Evolutionary conservation across 2,888 invertebrate genomes (phyloP).

Genomic region (Ectropis crepuscularia): DNA sequence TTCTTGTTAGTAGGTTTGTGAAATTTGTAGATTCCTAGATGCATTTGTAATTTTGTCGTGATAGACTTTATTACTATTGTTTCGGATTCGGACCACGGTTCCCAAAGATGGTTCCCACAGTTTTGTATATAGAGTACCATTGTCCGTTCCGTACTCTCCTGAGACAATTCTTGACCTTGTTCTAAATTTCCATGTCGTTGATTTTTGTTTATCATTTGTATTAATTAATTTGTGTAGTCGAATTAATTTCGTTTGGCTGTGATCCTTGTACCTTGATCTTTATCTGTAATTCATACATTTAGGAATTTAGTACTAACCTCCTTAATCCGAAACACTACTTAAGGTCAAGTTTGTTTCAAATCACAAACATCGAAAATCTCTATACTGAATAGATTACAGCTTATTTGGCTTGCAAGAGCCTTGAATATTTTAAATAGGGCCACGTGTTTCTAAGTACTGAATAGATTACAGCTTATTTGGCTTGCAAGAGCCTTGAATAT

Average conservation of each 20-base stretch:
- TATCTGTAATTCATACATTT: neutral
- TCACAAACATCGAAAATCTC: too few relatives aligned
- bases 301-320: neutral
- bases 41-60: conserved; percentile 49
- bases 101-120: conserved; percentile 76
- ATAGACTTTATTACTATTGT: conserved; percentile 53
- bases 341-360: too few relatives aligned
- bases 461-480: too few relatives aligned
- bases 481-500: too few relatives aligned
- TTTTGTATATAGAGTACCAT: conserved; percentile 66
- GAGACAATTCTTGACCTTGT: conserved; percentile 80
- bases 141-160: conserved; percentile 68
- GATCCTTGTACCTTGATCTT: neutral
- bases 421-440: too few relatives aligned
- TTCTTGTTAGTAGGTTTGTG: conserved; percentile 11
- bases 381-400: too few relatives aligned
- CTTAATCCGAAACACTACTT: too few relatives aligned
- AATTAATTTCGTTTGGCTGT: conserved; percentile 1
- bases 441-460: too few relatives aligned
- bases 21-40: conserved; percentile 37
- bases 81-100: conserved; percentile 58
- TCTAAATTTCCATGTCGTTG: conserved; percentile 65
- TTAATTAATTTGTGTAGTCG: conserved; percentile 12
- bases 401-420: too few relatives aligned
- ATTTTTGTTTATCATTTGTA: conserved; percentile 44